Percentiles rank a stretch among this genome's conserved stretches.
phyloP scores from a whole-genome alignment of 2,113 vertebrate species.

The Melanocharis versteri region DNA sequence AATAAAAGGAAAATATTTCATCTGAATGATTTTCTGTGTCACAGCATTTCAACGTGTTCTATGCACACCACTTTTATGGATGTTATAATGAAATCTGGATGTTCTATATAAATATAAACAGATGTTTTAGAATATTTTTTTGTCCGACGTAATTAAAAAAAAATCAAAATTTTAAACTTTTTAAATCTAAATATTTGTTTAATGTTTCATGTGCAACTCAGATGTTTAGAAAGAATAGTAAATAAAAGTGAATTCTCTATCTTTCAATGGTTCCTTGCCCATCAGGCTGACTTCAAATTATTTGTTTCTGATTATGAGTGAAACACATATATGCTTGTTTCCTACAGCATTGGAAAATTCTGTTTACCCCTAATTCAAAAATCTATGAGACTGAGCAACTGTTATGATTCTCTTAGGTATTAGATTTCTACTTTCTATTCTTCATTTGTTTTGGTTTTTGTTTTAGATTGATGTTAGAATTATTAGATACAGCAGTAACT shows the following conservation, averaged over 20 bases:
- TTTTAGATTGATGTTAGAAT: not conserved
- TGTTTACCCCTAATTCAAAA: not conserved
- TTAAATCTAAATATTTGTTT: not conserved
- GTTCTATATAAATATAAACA: not conserved
- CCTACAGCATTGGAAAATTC: not conserved
- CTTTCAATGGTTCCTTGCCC: not conserved
- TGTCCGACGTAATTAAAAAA: not conserved
- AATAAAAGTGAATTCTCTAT: not conserved
- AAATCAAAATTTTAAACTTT: not conserved
- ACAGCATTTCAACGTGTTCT: not conserved
- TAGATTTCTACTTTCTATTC: not conserved
- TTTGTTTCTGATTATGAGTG: not conserved
- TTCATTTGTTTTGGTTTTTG: rapidly evolving
- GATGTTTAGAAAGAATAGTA: not conserved
- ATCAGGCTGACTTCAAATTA: not conserved
- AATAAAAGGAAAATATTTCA: not conserved
- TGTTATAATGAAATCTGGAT: not conserved
- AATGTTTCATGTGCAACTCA: not conserved
- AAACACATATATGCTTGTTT: not conserved
- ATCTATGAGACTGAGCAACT: not conserved
- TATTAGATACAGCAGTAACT: not conserved
- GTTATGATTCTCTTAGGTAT: not conserved
- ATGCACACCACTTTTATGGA: not conserved
- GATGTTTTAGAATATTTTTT: not conserved
- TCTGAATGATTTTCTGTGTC: not conserved